Conservation (phyloP, 1,140 invertebrate genomes). For the Macrosteles quadrilineatus region DNA sequence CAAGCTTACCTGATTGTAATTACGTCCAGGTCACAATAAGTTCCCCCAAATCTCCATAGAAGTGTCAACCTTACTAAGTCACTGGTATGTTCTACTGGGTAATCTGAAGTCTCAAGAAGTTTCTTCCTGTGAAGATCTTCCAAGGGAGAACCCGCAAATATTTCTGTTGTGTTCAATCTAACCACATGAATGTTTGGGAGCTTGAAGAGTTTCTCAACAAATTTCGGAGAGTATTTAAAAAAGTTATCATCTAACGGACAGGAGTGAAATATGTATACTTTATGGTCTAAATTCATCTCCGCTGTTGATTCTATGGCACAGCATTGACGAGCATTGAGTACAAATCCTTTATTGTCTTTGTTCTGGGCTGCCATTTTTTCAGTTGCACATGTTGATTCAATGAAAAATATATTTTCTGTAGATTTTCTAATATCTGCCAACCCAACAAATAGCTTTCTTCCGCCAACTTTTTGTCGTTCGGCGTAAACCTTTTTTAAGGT, state of each 20-base stretch:
- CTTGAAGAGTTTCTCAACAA: neutral
- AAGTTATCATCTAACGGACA: neutral
- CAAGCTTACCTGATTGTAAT: conserved; percentile 7
- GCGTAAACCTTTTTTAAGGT: no score
- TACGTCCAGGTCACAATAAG: conserved; percentile 4
- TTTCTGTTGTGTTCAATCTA: neutral
- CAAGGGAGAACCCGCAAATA: neutral
- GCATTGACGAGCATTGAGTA: conserved; percentile 1
- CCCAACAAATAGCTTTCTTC: neutral
- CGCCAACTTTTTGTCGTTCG: neutral
- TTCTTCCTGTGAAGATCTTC: neutral
- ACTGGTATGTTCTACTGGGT: neutral
- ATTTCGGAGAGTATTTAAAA: neutral
- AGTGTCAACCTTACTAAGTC: neutral
- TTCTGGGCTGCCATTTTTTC: neutral
- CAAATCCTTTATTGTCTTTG: neutral
- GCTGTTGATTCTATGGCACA: conserved; percentile 4
- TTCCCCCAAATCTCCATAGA: neutral
- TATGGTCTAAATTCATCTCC: neutral
- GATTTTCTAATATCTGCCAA: neutral
- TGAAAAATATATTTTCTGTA: neutral
- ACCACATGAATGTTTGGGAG: neutral
- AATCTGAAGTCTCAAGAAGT: neutral
- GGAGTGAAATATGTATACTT: neutral
- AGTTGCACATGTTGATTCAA: neutral